A percentile compares a stretch with the other conserved stretches of the same genome.
Conservation (phyloP, 2,797 vertebrate genomes). For the Novumbra hubbsi region DNA sequence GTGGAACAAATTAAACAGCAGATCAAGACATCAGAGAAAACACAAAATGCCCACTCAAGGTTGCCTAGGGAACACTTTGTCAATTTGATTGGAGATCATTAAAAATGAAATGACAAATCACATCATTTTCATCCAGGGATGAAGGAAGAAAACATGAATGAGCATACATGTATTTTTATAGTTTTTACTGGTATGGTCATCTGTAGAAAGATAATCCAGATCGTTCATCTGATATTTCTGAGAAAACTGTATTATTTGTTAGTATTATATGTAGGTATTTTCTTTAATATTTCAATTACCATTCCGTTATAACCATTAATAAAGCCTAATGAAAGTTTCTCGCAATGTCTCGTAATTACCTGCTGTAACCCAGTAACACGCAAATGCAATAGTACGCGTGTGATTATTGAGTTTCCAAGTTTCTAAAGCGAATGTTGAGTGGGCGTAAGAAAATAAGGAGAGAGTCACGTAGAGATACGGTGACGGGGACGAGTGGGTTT, state of each 20-base stretch:
- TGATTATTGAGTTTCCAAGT: constrained; percentile 29
- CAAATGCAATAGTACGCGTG: background rate
- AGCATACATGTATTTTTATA: background rate
- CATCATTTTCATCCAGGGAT: background rate
- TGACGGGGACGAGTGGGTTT: constrained; percentile 43
- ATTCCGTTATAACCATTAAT: background rate
- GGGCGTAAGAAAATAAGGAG: constrained; percentile 50
- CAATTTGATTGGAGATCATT: constrained; percentile 14
- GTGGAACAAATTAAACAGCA: constrained; percentile 1
- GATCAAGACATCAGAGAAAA: constrained; percentile 19
- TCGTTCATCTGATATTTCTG: background rate
- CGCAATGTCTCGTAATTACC: background rate
- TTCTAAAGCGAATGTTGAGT: constrained; percentile 43
- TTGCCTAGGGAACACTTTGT: constrained; percentile 31
- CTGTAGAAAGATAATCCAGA: background rate
- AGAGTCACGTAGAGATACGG: constrained; percentile 35
- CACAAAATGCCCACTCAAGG: constrained; percentile 17
- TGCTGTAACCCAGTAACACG: constrained; percentile 1
- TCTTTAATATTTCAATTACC: background rate
- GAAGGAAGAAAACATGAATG: constrained; percentile 1
- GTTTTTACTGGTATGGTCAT: background rate
- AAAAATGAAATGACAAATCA: constrained; percentile 4
- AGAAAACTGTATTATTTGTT: background rate
- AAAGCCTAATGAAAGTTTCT: background rate
- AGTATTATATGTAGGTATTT: background rate